Evolutionary conservation across 2,888 invertebrate genomes (phyloP).

Genomic region (Muscina levida): DNA sequence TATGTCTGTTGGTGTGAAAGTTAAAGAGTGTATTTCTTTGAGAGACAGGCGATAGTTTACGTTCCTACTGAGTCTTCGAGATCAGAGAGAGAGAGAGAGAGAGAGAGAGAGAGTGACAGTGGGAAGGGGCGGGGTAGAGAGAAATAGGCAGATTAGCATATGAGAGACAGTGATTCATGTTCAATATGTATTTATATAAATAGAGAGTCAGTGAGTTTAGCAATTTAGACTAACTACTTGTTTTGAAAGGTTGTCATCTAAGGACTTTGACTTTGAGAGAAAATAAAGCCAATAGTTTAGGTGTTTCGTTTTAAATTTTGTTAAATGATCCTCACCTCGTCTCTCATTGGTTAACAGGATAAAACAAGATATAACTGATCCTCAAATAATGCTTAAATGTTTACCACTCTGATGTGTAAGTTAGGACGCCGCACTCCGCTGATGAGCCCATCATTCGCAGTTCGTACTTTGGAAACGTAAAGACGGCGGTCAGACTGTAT

Average conservation of each 20-base stretch:
- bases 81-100: slow-evolving; percentile 46
- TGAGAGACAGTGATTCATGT: slow-evolving; percentile 44
- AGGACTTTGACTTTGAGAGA: slow-evolving; percentile 59
- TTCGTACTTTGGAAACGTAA: no score
- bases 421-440: slow-evolving; percentile 56
- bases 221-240: slow-evolving; percentile 64
- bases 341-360: slow-evolving; percentile 67
- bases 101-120: slow-evolving; percentile 50
- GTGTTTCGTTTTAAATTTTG: slow-evolving; percentile 58
- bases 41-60: not conserved
- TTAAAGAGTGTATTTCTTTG: not conserved
- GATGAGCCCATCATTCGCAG: slow-evolving; percentile 58
- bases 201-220: slow-evolving; percentile 66
- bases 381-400: slow-evolving; percentile 63
- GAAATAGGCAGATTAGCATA: slow-evolving; percentile 54
- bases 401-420: slow-evolving; percentile 63
- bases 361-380: slow-evolving; percentile 64
- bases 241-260: slow-evolving; percentile 47
- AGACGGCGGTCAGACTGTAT: not conserved
- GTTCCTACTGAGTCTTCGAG: slow-evolving; percentile 3
- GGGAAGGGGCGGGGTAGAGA: slow-evolving; percentile 50
- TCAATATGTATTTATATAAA: slow-evolving; percentile 8
- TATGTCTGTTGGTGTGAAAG: not conserved
- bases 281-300: slow-evolving; percentile 66
- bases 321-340: slow-evolving; percentile 68